Percentiles rank a stretch among this genome's conserved stretches.
Evolutionary conservation across 53 echinoderm and acorn worm genomes (phyloP).

Genomic region (Astropecten irregularis): DNA sequence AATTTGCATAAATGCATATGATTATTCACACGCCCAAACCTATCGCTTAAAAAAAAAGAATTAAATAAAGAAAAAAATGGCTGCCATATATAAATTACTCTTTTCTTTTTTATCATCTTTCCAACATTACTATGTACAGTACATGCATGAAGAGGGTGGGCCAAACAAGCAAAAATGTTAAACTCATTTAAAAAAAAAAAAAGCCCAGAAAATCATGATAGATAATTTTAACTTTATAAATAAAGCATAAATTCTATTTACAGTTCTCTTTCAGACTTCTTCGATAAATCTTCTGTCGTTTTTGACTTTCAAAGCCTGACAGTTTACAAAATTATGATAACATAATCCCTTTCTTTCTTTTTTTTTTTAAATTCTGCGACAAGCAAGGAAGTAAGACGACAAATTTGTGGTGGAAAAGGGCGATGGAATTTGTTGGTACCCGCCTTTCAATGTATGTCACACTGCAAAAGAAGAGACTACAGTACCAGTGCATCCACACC

Average conservation of each 20-base stretch:
- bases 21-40: slow-evolving; percentile 30
- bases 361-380: background rate
- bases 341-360: background rate
- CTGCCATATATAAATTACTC: slow-evolving; percentile 38
- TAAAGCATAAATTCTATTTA: slow-evolving; percentile 38
- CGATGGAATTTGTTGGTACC: background rate
- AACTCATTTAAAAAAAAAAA: slow-evolving; percentile 11
- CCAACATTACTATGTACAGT: slow-evolving; percentile 32
- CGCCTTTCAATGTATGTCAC: background rate
- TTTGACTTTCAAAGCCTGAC: background rate
- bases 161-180: slow-evolving; percentile 19
- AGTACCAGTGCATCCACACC: background rate
- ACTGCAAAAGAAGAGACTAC: background rate
- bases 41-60: background rate
- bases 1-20: slow-evolving; percentile 16
- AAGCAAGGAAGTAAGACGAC: background rate
- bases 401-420: background rate
- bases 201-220: slow-evolving; percentile 7
- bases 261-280: background rate
- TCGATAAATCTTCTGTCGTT: background rate
- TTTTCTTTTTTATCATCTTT: slow-evolving; percentile 1
- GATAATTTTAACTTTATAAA: slow-evolving; percentile 1
- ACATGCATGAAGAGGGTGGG: slow-evolving; percentile 27
- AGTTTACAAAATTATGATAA: background rate
- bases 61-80: background rate